Evolutionary conservation across 2,797 vertebrate species (phyloP), one percentile per base, ranked within the genome.

Genomic region (Artibeus lituratus): DNA sequence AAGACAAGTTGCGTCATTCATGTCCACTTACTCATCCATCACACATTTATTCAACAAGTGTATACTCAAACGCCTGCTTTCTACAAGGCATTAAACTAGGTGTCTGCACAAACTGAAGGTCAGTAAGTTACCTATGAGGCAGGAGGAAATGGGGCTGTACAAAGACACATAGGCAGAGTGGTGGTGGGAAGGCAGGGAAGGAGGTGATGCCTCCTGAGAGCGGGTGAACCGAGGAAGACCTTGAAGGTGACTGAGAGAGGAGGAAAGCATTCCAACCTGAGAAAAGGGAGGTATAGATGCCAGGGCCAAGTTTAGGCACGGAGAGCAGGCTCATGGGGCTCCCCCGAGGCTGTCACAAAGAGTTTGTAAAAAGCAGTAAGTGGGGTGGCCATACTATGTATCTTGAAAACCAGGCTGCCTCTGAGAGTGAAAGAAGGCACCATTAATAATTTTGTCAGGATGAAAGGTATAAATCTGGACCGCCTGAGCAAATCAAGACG

Each of bases 1-100:
- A 49, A 29, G 42, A 12, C 49, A 87, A 95, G 87, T 92, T 35
- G 29, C 85, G 32, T 78, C 90, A 96, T 57, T 96, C 42, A 69
- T 87, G 73, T 37, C 26, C 19, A 67, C 19, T 81, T 84, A 49
- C 18, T 91, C 74, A 90, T 47, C 29, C 44, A 69, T 42, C 85
- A 82, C 78, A 89, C 12, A 44, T 53, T 77, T 44, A n/a, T 62
- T 92, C n/a, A 57, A 85, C 21, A 84, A 42, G 67, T 29, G 74
- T 0, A 78, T 39, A 76, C n/a, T 67, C 49, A 73, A 44, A 91
- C 18, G 14, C 10, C 65, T 29, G 67, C 22, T 94, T 83, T 91
- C 49, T 32, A n/a, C 32, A 81, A 88, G 51, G 80, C 72, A 65
- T 7, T 74, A 47, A 76, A 49, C 72, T 19, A 85, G 29, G 21